Conservation (phyloP, 2,113 vertebrate genomes). For the Gymnobelideus leadbeateri region DNA sequence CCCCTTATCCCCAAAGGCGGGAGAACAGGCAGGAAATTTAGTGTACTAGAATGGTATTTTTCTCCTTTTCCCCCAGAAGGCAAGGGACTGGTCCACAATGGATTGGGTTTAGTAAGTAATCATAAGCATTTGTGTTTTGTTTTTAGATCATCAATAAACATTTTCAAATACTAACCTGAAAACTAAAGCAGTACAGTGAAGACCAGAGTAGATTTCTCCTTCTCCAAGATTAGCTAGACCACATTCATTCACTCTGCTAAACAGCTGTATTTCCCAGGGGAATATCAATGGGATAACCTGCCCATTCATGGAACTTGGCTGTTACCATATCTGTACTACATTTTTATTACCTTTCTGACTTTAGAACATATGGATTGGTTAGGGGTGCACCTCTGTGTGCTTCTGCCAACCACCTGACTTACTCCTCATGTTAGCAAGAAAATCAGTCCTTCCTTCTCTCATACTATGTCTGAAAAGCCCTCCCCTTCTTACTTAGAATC, state of each 20-base stretch:
- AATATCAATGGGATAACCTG: not conserved
- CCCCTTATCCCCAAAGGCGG: not conserved
- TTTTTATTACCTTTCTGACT: not conserved
- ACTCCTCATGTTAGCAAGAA: not conserved
- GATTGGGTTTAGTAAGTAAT: no score
- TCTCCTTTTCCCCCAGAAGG: not conserved
- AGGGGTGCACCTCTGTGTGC: not conserved
- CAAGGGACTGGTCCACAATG: not conserved
- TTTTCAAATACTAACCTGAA: not conserved
- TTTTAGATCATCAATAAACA: not conserved
- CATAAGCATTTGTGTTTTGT: not conserved
- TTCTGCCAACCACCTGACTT: not conserved
- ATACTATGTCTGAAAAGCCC: not conserved
- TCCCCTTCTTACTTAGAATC: no score
- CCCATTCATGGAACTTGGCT: not conserved
- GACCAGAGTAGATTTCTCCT: not conserved
- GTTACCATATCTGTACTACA: not conserved
- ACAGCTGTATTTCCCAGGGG: not conserved
- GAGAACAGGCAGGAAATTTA: not conserved
- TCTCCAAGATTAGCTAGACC: not conserved
- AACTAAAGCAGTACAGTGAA: not conserved
- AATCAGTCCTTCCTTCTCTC: not conserved
- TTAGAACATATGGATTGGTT: not conserved
- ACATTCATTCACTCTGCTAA: not conserved
- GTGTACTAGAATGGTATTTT: not conserved